Conservation (phyloP, 2,113 vertebrate genomes). For the Brachypodius melanocephalos region DNA sequence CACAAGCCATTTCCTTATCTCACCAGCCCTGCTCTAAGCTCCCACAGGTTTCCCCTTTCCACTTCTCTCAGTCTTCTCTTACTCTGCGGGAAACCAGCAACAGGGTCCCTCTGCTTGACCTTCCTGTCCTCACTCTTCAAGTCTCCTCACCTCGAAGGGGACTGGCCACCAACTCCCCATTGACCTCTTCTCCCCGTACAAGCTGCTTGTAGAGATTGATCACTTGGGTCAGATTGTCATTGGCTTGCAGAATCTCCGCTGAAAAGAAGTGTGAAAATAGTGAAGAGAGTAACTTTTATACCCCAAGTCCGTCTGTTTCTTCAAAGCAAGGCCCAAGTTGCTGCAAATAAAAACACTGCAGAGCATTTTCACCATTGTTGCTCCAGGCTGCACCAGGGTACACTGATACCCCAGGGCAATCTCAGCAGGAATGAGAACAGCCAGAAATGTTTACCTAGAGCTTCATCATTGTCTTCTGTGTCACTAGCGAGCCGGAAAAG, state of each 20-base stretch:
- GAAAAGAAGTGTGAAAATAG: not conserved
- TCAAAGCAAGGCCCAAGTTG: not conserved
- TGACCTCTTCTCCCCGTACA: conserved; percentile 89
- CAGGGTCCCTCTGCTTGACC: not conserved
- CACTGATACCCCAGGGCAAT: not conserved
- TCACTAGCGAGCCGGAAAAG: conserved; percentile 94
- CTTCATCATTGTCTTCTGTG: conserved; percentile 97
- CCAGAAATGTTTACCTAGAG: conserved; percentile 78
- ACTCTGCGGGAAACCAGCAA: not conserved
- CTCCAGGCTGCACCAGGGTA: not conserved
- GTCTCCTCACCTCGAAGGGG: conserved; percentile 77
- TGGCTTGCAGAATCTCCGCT: conserved; percentile 97
- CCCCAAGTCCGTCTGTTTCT: not conserved
- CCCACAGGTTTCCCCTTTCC: not conserved
- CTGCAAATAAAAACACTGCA: not conserved
- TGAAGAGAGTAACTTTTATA: not conserved
- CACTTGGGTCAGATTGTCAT: conserved; percentile 94
- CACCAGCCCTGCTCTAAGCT: not conserved
- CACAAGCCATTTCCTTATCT: not conserved
- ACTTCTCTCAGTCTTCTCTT: not conserved
- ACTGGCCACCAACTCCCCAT: conserved; percentile 72
- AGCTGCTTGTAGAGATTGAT: conserved; percentile 93
- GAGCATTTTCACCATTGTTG: rapidly evolving
- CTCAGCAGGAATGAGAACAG: not conserved
- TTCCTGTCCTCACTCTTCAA: not conserved